Conservation (phyloP, 2,888 invertebrate species). For the Onchidella celtica region DNA sequence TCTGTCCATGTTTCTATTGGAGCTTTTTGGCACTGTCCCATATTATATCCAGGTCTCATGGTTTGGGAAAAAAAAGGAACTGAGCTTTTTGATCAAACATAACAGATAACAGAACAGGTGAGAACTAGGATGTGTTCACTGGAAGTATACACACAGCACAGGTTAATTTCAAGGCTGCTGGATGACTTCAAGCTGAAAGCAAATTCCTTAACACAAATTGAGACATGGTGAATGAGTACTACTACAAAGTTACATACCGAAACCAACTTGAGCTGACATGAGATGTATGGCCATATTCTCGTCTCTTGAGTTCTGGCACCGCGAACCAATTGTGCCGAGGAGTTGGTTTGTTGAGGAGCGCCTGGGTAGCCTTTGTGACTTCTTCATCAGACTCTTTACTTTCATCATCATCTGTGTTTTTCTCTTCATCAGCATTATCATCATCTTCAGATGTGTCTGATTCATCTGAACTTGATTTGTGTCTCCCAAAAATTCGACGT, state of each 20-base stretch:
- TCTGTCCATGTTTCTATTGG: no score
- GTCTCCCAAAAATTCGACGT: background rate
- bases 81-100: no score
- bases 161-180: no score
- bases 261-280: slow-evolving; percentile 83
- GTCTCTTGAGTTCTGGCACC: slow-evolving; percentile 83
- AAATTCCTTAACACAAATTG: no score
- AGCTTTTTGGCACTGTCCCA: no score
- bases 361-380: slow-evolving; percentile 49
- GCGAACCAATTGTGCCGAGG: slow-evolving; percentile 85
- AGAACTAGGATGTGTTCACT: no score
- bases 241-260: slow-evolving; percentile 73
- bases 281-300: slow-evolving; percentile 82
- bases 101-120: no score
- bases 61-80: no score
- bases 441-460: slow-evolving; percentile 51
- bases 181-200: no score
- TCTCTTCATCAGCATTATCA: slow-evolving; percentile 46
- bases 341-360: slow-evolving; percentile 31
- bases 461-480: slow-evolving; percentile 52
- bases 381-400: slow-evolving; percentile 55
- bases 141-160: no score
- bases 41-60: no score
- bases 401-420: slow-evolving; percentile 45
- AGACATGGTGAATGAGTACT: no score